Evolutionary conservation across 2,113 vertebrate species (phyloP), one percentile per base, ranked within the genome.

Genomic region (Poeciliopsis occidentalis): DNA sequence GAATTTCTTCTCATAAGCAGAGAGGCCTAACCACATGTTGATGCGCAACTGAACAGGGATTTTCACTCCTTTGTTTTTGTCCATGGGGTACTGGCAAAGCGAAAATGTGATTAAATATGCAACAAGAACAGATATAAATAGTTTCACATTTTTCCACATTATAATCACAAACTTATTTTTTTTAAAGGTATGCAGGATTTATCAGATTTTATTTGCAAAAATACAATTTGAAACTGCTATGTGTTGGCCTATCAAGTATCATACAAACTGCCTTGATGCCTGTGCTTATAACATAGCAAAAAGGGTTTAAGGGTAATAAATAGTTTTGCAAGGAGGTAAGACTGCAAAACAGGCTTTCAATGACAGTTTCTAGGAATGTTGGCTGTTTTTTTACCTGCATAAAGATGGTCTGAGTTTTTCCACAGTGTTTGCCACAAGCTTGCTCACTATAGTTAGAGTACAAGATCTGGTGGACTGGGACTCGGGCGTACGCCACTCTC

Each of bases 1-100:
- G 75, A 98, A 97, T 85, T 97, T 98, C 90, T 96, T 97, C 88
- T 99, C 97, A 22, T 95, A 85, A 1, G 95, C 88, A 66, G 95
- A 95, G 74, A 99, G 93, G 8, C 97, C 95, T 65, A 99, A 94
- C 98, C 98, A 99, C 95, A 99, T 96, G 89, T 96, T 99, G 88
- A 97, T 78, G 31, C 97, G 93, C 76, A 99, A 29, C 82, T 97
- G 91, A 69, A 91, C 96, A 0, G 98, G 98, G 66, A 99, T 91
- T 89, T 95, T 99, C 29, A 92, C 67, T 8, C 96, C 96, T 37
- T 95, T 96, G 41, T 54, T 94, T 86, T 95, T 96, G 80, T 97
- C 96, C 94, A 97, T 96, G 3, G 98, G 97, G 70, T 98, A 99
- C 98, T 99, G 90, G 75, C 39, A 61, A 77, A 92, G 54, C 60